Evolutionary conservation across 2,113 vertebrate genomes (phyloP), one percentile per base, ranked within the genome.

Genomic region (Rhadina sibilatrix): DNA sequence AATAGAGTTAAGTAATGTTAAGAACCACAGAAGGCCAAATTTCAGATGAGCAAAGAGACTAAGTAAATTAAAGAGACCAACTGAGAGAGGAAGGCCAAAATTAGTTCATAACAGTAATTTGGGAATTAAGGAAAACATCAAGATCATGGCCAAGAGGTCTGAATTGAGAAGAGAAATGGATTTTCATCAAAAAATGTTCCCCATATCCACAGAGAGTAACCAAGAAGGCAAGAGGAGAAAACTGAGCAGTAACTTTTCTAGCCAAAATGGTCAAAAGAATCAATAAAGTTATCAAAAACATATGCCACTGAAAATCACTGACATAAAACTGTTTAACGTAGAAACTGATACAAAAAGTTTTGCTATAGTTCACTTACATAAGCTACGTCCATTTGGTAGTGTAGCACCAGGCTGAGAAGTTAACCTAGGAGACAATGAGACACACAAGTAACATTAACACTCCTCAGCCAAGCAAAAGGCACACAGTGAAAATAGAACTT

Each of bases 301-400:
- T 13, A 57, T 21, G n/a, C 16, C 52, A 76, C 30, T 37, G 46
- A 91, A 89, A 71, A 64, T 30, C 38, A 78, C 0, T 64, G 56
- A 86, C 64, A 78, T 30, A 35, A 57, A 93, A 71, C 3, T 49
- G 6, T 35, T 94, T 27, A 40, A 93, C 42, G 42, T 31, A 42
- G 69, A 83, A 90, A 28, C 1, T 66, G 20, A 57, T 56, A 50
- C 13, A 57, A 35, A 40, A 70, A n/a, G 24, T 40, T 64, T 52
- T 8, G 5, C 57, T 47, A 19, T 68, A 89, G 94, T 92, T 97
- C 97, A 98, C 98, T 98, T 96, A 98, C 98, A 98, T 97, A 98
- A 96, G 96, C 98, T 99, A 98, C 99, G 99, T 93, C 99, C 99
- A 95, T 99, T 99, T 97, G 99, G 98, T 98, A 99, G 98, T 83